These are phyloP conservation scores for Eolophus roseicapilla DNA, from an alignment of 2,113 vertebrate species.

Conservation along the genomic window DNA sequence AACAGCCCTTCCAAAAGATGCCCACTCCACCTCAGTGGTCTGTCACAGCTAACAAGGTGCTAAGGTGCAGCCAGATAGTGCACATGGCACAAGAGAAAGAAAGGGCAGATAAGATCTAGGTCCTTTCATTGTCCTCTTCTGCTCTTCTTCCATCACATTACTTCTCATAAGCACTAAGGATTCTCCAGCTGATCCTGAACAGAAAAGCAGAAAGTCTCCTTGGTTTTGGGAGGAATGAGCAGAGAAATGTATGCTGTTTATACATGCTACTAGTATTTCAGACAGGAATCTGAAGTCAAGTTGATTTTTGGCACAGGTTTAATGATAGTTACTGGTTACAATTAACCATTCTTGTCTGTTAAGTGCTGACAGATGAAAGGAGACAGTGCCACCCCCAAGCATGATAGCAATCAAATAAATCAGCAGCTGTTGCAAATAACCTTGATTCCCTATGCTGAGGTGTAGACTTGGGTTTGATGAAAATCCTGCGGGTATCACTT, in stretches of 20 bases:
- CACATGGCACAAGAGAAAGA: background rate
- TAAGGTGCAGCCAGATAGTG: accelerated
- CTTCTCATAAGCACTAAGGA: background rate
- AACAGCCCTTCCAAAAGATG: background rate
- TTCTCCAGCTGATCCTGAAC: background rate
- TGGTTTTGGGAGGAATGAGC: accelerated
- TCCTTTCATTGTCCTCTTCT: background rate
- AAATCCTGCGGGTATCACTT: background rate
- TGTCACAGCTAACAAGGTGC: background rate
- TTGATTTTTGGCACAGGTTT: background rate
- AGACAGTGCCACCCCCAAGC: background rate
- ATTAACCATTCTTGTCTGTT: background rate
- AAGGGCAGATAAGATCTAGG: background rate
- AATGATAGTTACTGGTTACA: background rate
- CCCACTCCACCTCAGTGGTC: accelerated
- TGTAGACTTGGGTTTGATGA: background rate
- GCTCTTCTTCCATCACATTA: background rate
- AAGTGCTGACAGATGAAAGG: background rate
- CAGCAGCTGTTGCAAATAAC: background rate
- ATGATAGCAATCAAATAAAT: background rate
- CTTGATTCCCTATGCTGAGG: background rate
- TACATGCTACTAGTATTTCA: background rate
- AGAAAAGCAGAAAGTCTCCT: background rate
- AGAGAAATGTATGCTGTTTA: background rate
- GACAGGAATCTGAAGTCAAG: background rate